Percentiles rank a stretch among this genome's conserved stretches.
These are phyloP conservation scores for Channa striata DNA, from an alignment of 2,797 vertebrate species.

Conservation along the genomic window DNA sequence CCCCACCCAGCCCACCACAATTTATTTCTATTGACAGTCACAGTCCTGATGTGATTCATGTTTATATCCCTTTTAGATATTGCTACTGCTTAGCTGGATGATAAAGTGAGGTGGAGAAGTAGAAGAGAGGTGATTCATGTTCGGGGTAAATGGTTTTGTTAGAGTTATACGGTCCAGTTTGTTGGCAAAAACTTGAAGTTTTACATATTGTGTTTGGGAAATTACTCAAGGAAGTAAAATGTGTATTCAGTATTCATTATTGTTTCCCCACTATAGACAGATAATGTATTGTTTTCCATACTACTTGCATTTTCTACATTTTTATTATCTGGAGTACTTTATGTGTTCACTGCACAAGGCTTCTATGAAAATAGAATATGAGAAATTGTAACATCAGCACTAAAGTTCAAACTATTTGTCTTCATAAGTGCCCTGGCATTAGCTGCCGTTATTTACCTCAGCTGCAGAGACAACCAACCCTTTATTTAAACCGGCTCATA, in stretches of 20 bases:
- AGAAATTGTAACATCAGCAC: background rate
- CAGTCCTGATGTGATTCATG: constrained; percentile 66
- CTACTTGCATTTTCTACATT: background rate
- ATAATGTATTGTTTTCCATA: background rate
- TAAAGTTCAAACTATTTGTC: too few species aligned
- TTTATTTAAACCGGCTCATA: too few species aligned
- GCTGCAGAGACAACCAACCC: too few species aligned
- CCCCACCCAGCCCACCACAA: constrained; percentile 26
- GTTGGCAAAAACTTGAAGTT: constrained; percentile 10
- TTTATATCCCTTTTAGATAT: constrained; percentile 63
- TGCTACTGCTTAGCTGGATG: constrained; percentile 40
- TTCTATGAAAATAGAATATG: background rate
- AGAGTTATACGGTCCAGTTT: constrained; percentile 12
- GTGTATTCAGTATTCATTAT: background rate
- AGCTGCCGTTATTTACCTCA: background rate
- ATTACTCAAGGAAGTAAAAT: constrained; percentile 21
- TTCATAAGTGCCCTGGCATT: background rate
- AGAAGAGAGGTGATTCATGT: constrained; percentile 48
- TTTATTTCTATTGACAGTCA: constrained; percentile 58
- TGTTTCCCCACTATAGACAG: background rate
- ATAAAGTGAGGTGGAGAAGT: constrained; percentile 7
- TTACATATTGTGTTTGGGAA: constrained; percentile 20
- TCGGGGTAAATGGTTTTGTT: constrained; percentile 12
- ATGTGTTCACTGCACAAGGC: background rate
- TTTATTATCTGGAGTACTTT: background rate